Conservation (phyloP, 2,113 vertebrate genomes). For the Esox niger region DNA sequence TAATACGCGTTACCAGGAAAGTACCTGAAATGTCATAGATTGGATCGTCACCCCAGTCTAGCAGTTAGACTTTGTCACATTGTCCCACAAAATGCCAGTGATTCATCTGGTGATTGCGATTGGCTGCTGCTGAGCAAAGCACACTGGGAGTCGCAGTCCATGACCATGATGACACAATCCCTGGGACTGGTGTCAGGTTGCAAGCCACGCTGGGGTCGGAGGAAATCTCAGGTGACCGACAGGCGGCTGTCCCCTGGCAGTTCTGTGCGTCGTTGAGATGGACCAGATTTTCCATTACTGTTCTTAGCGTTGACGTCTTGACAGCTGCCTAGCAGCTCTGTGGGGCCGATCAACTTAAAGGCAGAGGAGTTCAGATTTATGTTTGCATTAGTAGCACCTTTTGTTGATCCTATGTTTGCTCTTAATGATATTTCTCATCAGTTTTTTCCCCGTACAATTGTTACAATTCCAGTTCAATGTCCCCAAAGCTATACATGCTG, state of each 20-base stretch:
- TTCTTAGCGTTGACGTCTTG: constrained; percentile 44
- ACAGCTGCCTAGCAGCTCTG: constrained; percentile 43
- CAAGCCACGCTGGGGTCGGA: constrained; percentile 67
- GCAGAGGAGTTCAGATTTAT: neutral
- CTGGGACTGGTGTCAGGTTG: constrained; percentile 66
- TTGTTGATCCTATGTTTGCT: too few species aligned
- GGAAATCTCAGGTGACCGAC: constrained; percentile 76
- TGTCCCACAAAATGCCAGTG: neutral
- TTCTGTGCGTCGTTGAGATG: constrained; percentile 69
- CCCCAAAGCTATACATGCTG: constrained; percentile 4
- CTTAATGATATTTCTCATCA: neutral
- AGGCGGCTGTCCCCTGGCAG: constrained; percentile 65
- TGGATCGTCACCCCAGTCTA: neutral
- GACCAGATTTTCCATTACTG: constrained; percentile 77
- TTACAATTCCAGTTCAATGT: constrained; percentile 12
- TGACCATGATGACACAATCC: constrained; percentile 65
- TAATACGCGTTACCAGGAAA: constrained; percentile 24
- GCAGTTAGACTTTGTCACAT: neutral
- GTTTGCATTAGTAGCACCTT: neutral
- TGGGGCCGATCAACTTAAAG: neutral
- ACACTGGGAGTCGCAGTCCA: constrained; percentile 65
- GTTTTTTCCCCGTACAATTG: neutral
- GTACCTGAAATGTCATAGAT: constrained; percentile 15
- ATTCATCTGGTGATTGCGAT: constrained; percentile 30
- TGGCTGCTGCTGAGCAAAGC: constrained; percentile 48